phyloP scores from a whole-genome alignment of 1,140 invertebrate genomes.

The Nasonia longicornis region DNA sequence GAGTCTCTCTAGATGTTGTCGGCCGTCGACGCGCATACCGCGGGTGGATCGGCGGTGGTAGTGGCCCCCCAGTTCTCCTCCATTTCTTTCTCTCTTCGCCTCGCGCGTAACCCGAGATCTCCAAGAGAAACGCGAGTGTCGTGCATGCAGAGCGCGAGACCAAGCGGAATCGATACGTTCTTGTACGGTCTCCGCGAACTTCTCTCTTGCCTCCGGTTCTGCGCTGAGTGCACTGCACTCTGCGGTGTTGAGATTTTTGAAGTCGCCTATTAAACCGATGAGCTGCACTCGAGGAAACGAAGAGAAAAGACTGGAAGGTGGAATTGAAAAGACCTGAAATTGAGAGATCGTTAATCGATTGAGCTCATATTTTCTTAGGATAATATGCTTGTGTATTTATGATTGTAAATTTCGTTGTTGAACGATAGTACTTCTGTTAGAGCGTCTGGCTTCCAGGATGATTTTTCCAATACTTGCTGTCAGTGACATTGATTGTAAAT shows the following conservation, averaged over 20 bases:
- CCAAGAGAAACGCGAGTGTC: constrained; percentile 60
- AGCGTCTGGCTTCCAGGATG: too few relatives aligned
- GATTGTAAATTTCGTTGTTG: too few relatives aligned
- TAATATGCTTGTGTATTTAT: too few relatives aligned
- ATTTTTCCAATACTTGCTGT: too few relatives aligned
- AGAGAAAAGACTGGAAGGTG: too few relatives aligned
- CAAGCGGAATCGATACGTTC: constrained; percentile 64
- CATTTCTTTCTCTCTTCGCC: constrained; percentile 36
- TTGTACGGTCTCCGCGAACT: constrained; percentile 60
- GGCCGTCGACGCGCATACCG: background rate
- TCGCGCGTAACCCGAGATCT: constrained; percentile 60
- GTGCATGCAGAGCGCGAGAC: constrained; percentile 24
- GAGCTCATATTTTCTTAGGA: too few relatives aligned
- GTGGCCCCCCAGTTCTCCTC: background rate
- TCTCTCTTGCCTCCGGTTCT: background rate
- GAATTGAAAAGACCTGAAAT: too few relatives aligned
- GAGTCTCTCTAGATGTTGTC: background rate
- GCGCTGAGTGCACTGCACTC: background rate
- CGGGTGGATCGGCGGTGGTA: constrained; percentile 10
- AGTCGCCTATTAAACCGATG: background rate
- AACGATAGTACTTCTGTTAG: too few relatives aligned
- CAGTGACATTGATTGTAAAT: too few relatives aligned
- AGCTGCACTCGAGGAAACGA: too few relatives aligned
- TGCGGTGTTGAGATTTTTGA: background rate
- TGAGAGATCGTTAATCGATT: too few relatives aligned